These are phyloP conservation scores for Lemur catta DNA, from an alignment of 2,797 vertebrate genomes.

Conservation along the genomic window DNA sequence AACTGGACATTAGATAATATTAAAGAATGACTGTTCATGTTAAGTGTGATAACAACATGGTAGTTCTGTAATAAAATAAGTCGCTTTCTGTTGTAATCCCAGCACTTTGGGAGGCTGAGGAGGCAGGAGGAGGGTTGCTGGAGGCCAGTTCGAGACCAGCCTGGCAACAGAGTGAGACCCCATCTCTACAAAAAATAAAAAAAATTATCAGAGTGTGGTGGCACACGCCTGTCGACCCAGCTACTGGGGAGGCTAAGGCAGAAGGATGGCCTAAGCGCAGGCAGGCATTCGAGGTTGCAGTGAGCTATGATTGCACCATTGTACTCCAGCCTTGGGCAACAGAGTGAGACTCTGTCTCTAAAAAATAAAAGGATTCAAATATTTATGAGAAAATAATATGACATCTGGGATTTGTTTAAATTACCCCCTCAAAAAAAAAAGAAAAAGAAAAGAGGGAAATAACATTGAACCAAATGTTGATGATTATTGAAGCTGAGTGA, in stretches of 20 bases:
- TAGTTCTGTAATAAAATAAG: background rate
- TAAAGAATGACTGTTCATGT: background rate
- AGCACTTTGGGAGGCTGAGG: background rate
- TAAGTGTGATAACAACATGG: too few relatives aligned
- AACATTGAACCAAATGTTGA: too few relatives aligned
- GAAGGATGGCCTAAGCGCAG: background rate
- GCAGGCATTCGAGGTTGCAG: background rate
- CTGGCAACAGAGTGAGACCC: background rate
- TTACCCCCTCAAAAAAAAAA: background rate
- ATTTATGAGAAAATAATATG: background rate
- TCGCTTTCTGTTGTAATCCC: background rate
- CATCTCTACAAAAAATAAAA: background rate
- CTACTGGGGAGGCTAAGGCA: background rate
- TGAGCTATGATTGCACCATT: background rate
- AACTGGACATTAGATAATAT: background rate
- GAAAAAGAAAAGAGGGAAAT: background rate
- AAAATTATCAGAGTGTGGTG: background rate
- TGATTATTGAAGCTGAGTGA: background rate
- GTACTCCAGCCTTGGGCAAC: background rate
- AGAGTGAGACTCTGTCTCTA: background rate
- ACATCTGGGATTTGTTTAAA: constrained; percentile 32
- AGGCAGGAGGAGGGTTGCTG: background rate
- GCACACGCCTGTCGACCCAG: background rate
- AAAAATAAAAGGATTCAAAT: background rate
- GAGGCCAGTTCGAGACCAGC: background rate